Conservation (phyloP, 92 coral and sea anemone species). For the Chrysogorgia sp. region DNA sequence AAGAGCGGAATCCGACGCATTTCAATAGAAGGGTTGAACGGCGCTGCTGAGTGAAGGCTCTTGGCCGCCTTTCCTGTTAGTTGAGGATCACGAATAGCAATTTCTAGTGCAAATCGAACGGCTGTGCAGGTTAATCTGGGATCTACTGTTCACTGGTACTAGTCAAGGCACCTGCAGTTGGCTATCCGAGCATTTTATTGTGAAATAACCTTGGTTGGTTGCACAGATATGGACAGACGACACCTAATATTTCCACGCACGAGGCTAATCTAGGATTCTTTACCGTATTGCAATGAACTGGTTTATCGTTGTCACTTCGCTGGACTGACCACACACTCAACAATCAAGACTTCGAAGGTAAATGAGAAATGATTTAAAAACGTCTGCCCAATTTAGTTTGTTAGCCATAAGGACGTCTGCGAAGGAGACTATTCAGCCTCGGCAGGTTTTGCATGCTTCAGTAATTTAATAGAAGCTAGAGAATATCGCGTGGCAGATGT, state of each 20-base stretch:
- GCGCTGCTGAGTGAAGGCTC: too few relatives aligned
- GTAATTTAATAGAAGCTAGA: not conserved
- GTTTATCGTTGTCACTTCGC: too few relatives aligned
- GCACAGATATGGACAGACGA: slow-evolving; percentile 12
- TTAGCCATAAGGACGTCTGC: too few relatives aligned
- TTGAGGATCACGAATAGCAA: not conserved
- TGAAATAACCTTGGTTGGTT: slow-evolving; percentile 20
- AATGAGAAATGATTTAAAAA: not conserved
- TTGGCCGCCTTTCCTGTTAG: not conserved
- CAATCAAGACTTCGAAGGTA: not conserved
- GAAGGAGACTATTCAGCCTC: too few relatives aligned
- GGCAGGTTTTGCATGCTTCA: not conserved
- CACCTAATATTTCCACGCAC: not conserved
- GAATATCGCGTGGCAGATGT: not conserved
- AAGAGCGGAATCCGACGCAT: too few relatives aligned
- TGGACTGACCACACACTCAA: too few relatives aligned
- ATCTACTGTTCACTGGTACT: slow-evolving; percentile 7
- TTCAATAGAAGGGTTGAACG: too few relatives aligned
- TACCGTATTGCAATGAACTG: too few relatives aligned
- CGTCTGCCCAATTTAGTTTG: too few relatives aligned
- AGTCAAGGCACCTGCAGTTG: slow-evolving; percentile 26
- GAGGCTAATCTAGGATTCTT: not conserved
- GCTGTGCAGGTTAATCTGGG: not conserved
- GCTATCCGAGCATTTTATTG: slow-evolving; percentile 41
- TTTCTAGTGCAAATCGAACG: not conserved